Evolutionary conservation across 2,113 vertebrate genomes (phyloP).

Genomic region (Anolis carolinensis): DNA sequence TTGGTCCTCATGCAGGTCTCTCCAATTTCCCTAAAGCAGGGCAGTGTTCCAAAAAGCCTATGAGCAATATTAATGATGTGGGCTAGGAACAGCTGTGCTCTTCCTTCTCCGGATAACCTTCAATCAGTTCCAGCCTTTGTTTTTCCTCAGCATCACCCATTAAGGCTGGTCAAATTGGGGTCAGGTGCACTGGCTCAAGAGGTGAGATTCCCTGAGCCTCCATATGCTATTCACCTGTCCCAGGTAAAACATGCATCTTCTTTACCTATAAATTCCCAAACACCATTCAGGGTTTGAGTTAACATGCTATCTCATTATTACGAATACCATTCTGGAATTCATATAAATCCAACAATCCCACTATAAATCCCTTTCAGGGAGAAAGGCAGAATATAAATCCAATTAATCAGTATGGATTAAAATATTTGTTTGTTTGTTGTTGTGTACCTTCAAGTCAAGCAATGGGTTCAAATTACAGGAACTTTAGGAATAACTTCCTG

Average conservation of each 20-base stretch:
- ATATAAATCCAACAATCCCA: no score
- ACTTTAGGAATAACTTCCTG: no score
- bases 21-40: constrained; percentile 41
- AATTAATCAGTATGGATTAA: no score
- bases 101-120: constrained; percentile 49
- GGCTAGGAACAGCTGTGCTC: constrained; percentile 53
- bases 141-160: constrained; percentile 22
- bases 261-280: background rate
- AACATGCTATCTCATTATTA: background rate
- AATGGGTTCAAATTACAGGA: no score
- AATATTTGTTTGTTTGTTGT: no score
- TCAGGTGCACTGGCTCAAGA: background rate
- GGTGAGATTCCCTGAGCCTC: background rate
- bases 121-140: background rate
- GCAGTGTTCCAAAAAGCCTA: constrained; percentile 30
- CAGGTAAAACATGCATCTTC: background rate
- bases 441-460: no score
- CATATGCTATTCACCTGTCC: background rate
- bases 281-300: background rate
- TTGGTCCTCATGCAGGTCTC: constrained; percentile 47
- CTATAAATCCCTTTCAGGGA: no score
- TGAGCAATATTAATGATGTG: constrained; percentile 36
- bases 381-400: background rate
- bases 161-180: background rate
- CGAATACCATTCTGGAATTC: no score